Base-by-base conservation (phyloP, 2,113 vertebrate species). In the Archilochus colubris region DNA sequence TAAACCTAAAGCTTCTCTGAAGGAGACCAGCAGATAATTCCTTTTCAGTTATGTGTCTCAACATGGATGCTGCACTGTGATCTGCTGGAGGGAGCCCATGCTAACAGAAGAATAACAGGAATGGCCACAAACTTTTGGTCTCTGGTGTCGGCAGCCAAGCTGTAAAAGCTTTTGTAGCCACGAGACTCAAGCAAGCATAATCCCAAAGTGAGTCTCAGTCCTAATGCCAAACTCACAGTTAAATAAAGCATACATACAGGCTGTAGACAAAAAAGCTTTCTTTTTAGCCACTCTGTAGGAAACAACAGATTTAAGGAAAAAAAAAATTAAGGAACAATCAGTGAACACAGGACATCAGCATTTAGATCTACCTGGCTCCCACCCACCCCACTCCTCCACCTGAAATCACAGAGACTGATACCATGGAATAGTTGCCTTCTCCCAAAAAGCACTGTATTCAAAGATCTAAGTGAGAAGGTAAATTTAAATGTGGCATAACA, bases 101-200 rank as follows among this genome's bases (percentile, higher is more conserved):
- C 36, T n/a, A 30, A 23, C 40, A 27, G 12, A 1, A 22, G 48
- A 44, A 15, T 57, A 61, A 61, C 44, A 44, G 51, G n/a, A 92
- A 82, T 19, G 36, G 16, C 9, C 17, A 1, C 0, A 2, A 80
- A 57, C 40, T 22, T 50, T 61, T 12, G 40, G 40, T 0, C 0
- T 8, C 38, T 55, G 20, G 46, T 48, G 21, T 7, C 12, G 38
- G 58, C 28, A 88, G 33, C 25, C 40, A 58, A 66, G 20, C 6
- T 43, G 36, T 2, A 6, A 62, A 80, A 46, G 14, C 3, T 73
- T 55, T 57, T 66, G 44, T 38, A 68, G 43, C 21, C 18, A 9
- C 3, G 15, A 82, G 53, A 19, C 68, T 30, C 33, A 85, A 66
- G 3, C 28, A 92, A 61, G 12, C 10, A 12, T 30, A 17, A 33